Evolutionary conservation across 2,888 invertebrate genomes (phyloP), one percentile per base, ranked within the genome.

Genomic region (Octonoba sinensis): DNA sequence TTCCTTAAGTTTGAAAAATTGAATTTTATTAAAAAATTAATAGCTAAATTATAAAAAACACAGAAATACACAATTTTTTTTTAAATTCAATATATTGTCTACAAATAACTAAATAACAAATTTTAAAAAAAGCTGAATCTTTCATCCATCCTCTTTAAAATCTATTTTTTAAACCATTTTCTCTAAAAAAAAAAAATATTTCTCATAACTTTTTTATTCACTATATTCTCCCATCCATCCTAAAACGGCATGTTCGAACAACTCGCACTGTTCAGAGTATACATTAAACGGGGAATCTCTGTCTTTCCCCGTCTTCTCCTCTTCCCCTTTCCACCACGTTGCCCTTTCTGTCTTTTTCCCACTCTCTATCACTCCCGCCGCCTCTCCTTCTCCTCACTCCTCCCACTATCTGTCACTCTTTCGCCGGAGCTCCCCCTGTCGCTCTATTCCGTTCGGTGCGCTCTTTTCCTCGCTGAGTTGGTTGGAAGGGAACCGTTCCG

Each of bases 331-430:
- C 74, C 70, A 54, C 81, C 56, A 66, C 74, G 74, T 66, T 71
- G 70, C 77, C 70, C 65, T 75, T 81, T 81, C 81, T 81, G 74
- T 81, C 81, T 75, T 81, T 81, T 75, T 81, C 81, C 64, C 81
- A 65, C 81, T 81, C 65, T 81, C 81, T 69, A 57, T 81, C 74
- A 16, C 64, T 73, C 73, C 56, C 54, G 36, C 27, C 22, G 56
- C 62, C 62, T 15, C 76, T 8, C 74, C 59, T 20, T 64, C 56
- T 18, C 65, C 51, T 24, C 36, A 11, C 60, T 71, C 49, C 71
- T 60, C 51, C 18, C 18, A 22, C 49, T 49, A 22, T 60, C 49
- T 62, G 27, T 59, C 65, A 54, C 77, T 77, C 70, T 46, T 49
- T 70, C 46, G 27, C 65, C 64, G 8, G 59, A 59, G 59, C 59